Percentiles rank a stretch among this genome's conserved stretches.
These are phyloP conservation scores for Stenchaetothrips biformis DNA, from an alignment of 2,888 invertebrate genomes.

Conservation along the genomic window DNA sequence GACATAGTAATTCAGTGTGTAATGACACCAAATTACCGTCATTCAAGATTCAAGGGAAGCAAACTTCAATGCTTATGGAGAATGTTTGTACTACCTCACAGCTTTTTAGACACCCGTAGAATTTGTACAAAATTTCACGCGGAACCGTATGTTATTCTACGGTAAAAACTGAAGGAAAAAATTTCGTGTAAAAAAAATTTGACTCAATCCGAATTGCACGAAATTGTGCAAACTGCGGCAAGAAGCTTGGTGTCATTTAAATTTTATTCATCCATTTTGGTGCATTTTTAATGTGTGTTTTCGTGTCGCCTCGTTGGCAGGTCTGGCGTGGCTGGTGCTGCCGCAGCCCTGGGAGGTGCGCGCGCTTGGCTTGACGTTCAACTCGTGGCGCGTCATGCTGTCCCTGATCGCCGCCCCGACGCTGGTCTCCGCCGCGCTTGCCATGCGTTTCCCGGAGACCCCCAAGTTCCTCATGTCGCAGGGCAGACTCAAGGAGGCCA, in stretches of 20 bases:
- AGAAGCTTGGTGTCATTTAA: neutral
- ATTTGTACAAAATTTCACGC: no score
- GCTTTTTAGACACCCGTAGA: no score
- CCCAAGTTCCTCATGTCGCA: slow-evolving; percentile 68
- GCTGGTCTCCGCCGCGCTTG: slow-evolving; percentile 54
- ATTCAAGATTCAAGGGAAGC: no score
- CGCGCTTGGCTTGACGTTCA: slow-evolving; percentile 50
- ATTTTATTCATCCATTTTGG: slow-evolving; percentile 30
- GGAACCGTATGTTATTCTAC: no score
- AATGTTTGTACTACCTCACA: no score
- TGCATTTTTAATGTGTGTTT: slow-evolving; percentile 25
- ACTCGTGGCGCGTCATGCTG: slow-evolving; percentile 72
- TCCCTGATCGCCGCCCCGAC: slow-evolving; percentile 62
- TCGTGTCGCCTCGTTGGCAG: slow-evolving; percentile 44
- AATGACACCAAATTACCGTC: no score
- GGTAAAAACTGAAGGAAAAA: no score
- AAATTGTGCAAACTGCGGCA: neutral
- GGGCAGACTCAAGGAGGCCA: slow-evolving; percentile 55
- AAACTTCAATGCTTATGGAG: no score
- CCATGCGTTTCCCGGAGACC: slow-evolving; percentile 65
- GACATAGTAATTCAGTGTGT: no score
- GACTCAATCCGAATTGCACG: slow-evolving; percentile 40
- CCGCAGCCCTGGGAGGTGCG: slow-evolving; percentile 47
- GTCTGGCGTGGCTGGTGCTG: slow-evolving; percentile 63
- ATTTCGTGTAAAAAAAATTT: no score